Evolutionary conservation across 2,888 invertebrate species (phyloP).

Genomic region (Troides aeacus): DNA sequence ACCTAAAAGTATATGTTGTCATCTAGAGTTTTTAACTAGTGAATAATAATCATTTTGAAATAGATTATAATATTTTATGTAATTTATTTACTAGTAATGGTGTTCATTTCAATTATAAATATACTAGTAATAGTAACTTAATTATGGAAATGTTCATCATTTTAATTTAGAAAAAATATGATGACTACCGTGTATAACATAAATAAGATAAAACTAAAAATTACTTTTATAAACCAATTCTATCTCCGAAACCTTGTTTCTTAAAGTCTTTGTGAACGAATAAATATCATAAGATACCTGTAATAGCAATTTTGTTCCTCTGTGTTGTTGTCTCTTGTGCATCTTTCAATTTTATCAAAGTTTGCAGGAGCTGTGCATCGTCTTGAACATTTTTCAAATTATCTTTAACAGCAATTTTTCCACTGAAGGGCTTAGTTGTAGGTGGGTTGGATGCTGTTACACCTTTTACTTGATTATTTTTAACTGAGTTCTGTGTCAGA

Average conservation of each 20-base stretch:
- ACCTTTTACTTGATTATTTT: conserved; percentile 38
- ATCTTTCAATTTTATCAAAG: conserved; percentile 72
- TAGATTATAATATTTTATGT: not conserved
- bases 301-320: conserved; percentile 64
- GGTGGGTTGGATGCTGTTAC: conserved; percentile 44
- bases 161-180: too few relatives aligned
- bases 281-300: conserved; percentile 50
- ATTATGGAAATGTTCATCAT: too few relatives aligned
- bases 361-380: conserved; percentile 71
- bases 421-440: conserved; percentile 58
- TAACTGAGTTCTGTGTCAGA: conserved; percentile 55
- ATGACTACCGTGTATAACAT: too few relatives aligned
- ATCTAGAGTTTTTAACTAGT: not conserved
- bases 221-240: too few relatives aligned
- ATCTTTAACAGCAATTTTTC: conserved; percentile 66
- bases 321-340: conserved; percentile 69
- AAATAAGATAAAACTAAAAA: too few relatives aligned
- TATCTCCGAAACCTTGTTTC: too few relatives aligned
- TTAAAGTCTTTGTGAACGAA: not conserved
- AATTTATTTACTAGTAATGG: not conserved
- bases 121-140: too few relatives aligned
- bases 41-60: not conserved
- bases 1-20: conserved; percentile 41
- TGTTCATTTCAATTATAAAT: not conserved
- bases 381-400: conserved; percentile 63